These are phyloP conservation scores for Drosophila mojavensis DNA, from an alignment of 1,140 invertebrate species.

Conservation along the genomic window DNA sequence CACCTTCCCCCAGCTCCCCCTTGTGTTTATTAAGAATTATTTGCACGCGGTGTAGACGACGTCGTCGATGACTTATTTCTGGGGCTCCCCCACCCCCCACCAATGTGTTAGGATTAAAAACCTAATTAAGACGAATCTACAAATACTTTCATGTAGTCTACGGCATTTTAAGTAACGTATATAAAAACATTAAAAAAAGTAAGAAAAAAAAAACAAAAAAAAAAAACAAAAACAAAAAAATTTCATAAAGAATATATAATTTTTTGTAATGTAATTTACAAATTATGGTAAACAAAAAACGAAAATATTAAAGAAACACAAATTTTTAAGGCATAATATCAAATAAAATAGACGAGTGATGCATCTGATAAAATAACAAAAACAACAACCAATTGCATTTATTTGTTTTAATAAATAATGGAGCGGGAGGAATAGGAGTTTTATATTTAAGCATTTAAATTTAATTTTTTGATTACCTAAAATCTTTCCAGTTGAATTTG, in stretches of 20 bases:
- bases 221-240: slow-evolving; percentile 22
- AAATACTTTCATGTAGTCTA: slow-evolving; percentile 66
- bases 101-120: slow-evolving; percentile 73
- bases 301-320: slow-evolving; percentile 63
- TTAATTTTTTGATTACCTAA: too few species aligned
- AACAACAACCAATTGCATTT: not conserved
- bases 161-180: slow-evolving; percentile 68
- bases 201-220: slow-evolving; percentile 29
- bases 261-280: slow-evolving; percentile 66
- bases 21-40: slow-evolving; percentile 53
- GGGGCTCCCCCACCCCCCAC: slow-evolving; percentile 30
- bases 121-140: slow-evolving; percentile 70
- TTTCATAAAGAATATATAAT: slow-evolving; percentile 44
- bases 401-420: not conserved
- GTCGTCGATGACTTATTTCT: slow-evolving; percentile 29
- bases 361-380: slow-evolving; percentile 56
- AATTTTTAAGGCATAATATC: slow-evolving; percentile 73
- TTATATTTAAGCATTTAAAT: too few species aligned
- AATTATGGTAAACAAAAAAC: slow-evolving; percentile 36
- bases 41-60: slow-evolving; percentile 47
- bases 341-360: slow-evolving; percentile 78
- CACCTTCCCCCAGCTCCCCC: too few species aligned
- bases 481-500: too few species aligned
- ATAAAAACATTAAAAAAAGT: slow-evolving; percentile 16
- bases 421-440: not conserved